Evolutionary conservation across 2,797 vertebrate genomes (phyloP).

Genomic region (Chrysocyon brachyurus): DNA sequence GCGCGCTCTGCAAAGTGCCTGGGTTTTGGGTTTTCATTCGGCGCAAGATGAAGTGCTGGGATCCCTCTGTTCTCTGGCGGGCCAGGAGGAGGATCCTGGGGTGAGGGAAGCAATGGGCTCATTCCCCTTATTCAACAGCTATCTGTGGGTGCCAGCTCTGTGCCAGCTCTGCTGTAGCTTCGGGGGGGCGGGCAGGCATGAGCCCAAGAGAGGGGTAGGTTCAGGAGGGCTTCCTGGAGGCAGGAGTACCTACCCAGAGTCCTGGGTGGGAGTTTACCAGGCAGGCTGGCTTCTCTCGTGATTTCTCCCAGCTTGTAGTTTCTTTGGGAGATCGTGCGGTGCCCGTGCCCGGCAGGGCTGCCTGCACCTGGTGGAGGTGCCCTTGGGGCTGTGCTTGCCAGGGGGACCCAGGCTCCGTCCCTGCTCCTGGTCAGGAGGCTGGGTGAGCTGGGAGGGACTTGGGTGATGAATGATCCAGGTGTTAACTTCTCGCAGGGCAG

Average conservation of each 20-base stretch:
- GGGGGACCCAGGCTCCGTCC: not conserved
- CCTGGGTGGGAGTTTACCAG: not conserved
- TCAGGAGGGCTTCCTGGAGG: slow-evolving; percentile 51
- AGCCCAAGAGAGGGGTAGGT: not conserved
- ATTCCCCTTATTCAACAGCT: not conserved
- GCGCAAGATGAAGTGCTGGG: not conserved
- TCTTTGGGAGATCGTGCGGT: not conserved
- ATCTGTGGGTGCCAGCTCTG: not conserved
- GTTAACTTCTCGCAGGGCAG: fast-evolving
- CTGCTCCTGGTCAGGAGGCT: not conserved
- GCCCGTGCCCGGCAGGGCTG: not conserved
- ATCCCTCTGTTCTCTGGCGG: not conserved
- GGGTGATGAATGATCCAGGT: not conserved
- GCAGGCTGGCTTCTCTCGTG: not conserved
- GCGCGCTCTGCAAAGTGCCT: not conserved
- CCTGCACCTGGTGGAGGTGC: not conserved
- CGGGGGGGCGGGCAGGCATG: not conserved
- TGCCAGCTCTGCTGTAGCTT: not conserved
- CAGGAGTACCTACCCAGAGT: not conserved
- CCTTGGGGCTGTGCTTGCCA: not conserved
- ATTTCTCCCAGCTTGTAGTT: not conserved
- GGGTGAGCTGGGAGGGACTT: not conserved
- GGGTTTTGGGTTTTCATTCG: not conserved
- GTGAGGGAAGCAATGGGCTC: not conserved
- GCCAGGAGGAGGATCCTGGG: fast-evolving